Evolutionary conservation across 2,797 vertebrate genomes (phyloP), one percentile per base, ranked within the genome.

Genomic region (Craterocephalus amniculus): DNA sequence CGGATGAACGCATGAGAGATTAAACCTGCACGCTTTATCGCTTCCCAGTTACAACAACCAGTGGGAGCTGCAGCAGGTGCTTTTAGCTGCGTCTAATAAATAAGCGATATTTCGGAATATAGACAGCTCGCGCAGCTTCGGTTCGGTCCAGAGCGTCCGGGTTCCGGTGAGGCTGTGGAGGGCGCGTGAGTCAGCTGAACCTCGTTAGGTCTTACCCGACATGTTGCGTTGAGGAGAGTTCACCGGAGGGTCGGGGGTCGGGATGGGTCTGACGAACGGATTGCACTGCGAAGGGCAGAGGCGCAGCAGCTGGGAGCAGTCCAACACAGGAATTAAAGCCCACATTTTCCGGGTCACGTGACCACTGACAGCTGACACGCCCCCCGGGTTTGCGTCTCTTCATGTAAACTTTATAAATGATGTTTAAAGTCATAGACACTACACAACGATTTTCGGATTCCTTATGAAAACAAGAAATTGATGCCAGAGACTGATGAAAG

Each of bases 301-400:
- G 29, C 82, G 79, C 63, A 90, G 81, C 85, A 92, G 88, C 84
- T 88, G 86, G 26, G 83, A 83, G 65, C 85, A 89, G 80, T 87
- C 67, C 66, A 88, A 68, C 76, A 70, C 83, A 81, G 90, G 83
- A 85, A 89, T 88, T 79, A 89, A 80, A 74, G 54, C 75, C 84
- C 83, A 90, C 87, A 91, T 89, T 81, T 91, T 91, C 90, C 87
- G 83, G 84, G 87, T 93, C 93, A 94, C 58, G 90, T 95, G 94
- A 90, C 69, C 64, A 63, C 14, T 58, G 79, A 76, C 70, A 76
- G 76, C 51, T 2, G 76, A 80, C 91, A 87, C 91, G 86, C 92
- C 91, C 89, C 80, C 64, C 63, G 32, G 58, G n/a, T 26, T 38
- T 27, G 7, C 36, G 18, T 32, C 45, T 43, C 51, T 70, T 54